These are phyloP conservation scores for Noctua comes DNA, from an alignment of 2,888 invertebrate genomes.

Conservation along the genomic window DNA sequence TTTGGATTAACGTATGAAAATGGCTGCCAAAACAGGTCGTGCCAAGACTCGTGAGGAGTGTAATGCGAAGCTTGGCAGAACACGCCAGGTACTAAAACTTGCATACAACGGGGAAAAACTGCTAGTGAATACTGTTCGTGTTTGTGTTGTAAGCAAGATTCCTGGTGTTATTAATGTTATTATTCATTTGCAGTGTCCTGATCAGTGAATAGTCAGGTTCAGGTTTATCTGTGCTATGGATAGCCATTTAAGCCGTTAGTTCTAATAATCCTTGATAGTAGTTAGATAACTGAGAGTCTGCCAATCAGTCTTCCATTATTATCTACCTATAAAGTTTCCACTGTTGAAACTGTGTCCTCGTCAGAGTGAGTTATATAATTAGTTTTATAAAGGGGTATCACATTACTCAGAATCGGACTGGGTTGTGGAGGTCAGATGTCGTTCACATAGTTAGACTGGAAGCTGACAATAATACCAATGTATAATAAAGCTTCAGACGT, in stretches of 20 bases:
- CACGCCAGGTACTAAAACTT: constrained; percentile 55
- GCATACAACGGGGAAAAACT: constrained; percentile 29
- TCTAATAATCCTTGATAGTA: neutral
- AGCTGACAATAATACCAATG: neutral
- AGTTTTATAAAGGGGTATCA: neutral
- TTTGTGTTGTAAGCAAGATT: constrained; percentile 6
- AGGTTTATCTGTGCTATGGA: neutral
- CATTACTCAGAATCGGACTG: neutral
- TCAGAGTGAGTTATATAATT: neutral
- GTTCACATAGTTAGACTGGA: neutral
- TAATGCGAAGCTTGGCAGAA: constrained; percentile 57
- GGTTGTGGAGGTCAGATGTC: neutral
- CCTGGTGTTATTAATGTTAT: neutral
- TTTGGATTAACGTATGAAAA: constrained; percentile 55
- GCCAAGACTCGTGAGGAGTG: constrained; percentile 54
- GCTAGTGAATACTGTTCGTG: neutral
- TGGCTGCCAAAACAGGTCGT: constrained; percentile 56
- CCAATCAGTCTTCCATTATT: neutral
- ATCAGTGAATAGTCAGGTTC: neutral
- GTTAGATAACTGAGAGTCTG: neutral
- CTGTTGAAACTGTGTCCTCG: neutral
- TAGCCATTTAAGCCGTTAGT: neutral
- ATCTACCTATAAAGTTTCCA: neutral
- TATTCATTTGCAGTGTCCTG: neutral
- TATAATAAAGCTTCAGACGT: neutral